phyloP scores from a whole-genome alignment of 2,888 invertebrate species.

The Ophion slaviceki region DNA sequence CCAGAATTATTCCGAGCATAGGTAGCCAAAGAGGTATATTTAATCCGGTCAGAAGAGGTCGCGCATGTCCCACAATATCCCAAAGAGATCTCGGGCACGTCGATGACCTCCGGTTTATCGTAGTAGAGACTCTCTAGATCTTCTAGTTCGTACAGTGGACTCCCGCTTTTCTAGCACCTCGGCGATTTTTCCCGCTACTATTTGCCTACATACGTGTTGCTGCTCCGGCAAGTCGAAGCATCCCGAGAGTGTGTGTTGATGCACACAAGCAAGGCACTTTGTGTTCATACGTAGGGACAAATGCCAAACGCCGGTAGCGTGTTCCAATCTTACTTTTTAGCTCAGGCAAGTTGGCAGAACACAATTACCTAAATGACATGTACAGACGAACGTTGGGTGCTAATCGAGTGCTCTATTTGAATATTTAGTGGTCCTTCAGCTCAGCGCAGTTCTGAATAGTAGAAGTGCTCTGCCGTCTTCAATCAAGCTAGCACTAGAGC shows the following conservation, averaged over 20 bases:
- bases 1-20: conserved; percentile 59
- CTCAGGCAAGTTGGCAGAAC: not conserved
- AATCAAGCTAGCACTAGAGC: too few relatives aligned
- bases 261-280: not conserved
- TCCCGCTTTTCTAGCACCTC: conserved; percentile 35
- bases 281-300: not conserved
- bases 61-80: conserved; percentile 63
- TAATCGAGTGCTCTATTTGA: not conserved
- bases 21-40: conserved; percentile 47
- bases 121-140: conserved; percentile 48
- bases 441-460: not conserved
- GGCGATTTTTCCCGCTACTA: not conserved
- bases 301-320: not conserved
- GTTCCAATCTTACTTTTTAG: not conserved
- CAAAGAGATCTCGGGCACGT: conserved; percentile 66
- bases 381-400: not conserved
- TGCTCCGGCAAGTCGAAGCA: not conserved
- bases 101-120: conserved; percentile 63
- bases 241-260: not conserved
- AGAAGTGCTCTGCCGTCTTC: too few relatives aligned
- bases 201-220: not conserved
- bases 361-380: not conserved
- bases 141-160: conserved; percentile 19
- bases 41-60: conserved; percentile 64
- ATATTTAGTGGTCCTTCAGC: not conserved